Evolutionary conservation across 2,113 vertebrate species (phyloP).

Genomic region (Poeciliopsis prolifica): DNA sequence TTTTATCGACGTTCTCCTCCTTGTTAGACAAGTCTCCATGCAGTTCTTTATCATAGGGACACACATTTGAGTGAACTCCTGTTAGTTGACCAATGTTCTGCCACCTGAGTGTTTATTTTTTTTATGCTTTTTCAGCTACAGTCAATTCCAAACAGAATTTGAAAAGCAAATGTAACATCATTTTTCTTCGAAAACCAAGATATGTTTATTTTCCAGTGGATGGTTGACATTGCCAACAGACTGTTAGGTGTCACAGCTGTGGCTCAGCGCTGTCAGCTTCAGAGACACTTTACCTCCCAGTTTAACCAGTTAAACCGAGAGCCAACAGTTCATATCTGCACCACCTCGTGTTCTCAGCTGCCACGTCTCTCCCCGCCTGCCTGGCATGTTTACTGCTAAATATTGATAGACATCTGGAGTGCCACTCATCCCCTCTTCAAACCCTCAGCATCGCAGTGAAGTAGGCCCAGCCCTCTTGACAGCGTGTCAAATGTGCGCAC

Average conservation of each 20-base stretch:
- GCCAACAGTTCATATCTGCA: constrained; percentile 60
- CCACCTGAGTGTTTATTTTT: too few species aligned
- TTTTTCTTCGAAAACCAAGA: not conserved
- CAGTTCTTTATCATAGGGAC: too few species aligned
- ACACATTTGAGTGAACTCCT: too few species aligned
- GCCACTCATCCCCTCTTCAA: constrained; percentile 73
- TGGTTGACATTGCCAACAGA: not conserved
- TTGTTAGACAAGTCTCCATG: too few species aligned
- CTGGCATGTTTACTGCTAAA: constrained; percentile 81
- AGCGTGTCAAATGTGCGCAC: constrained; percentile 27
- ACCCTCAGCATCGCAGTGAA: constrained; percentile 65
- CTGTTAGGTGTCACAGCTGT: constrained; percentile 29
- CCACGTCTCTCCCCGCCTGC: constrained; percentile 69
- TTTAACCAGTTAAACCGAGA: constrained; percentile 52
- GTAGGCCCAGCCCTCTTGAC: constrained; percentile 60
- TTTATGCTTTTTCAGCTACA: too few species aligned
- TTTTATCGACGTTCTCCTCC: too few species aligned
- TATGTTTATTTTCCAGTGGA: not conserved
- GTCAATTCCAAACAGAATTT: not conserved
- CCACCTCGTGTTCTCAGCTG: constrained; percentile 70
- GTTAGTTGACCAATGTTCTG: too few species aligned
- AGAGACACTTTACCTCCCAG: constrained; percentile 36
- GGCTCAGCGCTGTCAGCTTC: constrained; percentile 20
- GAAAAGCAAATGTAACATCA: not conserved
- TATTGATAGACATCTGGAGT: constrained; percentile 85